Conservation (phyloP, 2,797 vertebrate species). For the Steatocranus sp. region DNA sequence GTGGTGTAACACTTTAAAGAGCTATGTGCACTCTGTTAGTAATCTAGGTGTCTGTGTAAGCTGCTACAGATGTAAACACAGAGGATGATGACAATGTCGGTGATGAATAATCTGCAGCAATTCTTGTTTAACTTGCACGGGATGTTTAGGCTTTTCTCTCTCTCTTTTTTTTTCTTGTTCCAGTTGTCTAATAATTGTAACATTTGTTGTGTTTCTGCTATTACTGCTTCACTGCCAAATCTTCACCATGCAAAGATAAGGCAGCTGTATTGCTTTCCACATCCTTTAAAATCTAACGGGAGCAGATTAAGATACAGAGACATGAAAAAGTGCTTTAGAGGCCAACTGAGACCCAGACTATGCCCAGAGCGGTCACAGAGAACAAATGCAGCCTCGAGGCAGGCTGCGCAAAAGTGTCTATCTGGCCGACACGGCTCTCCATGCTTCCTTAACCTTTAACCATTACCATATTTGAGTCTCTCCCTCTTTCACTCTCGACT, state of each 20-base stretch:
- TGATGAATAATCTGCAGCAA: slow-evolving; percentile 12
- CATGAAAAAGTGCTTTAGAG: slow-evolving; percentile 52
- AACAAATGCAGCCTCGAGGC: slow-evolving; percentile 59
- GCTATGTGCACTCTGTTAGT: slow-evolving; percentile 1
- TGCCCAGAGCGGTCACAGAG: slow-evolving; percentile 42
- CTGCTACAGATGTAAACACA: slow-evolving; percentile 18
- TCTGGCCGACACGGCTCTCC: slow-evolving; percentile 35
- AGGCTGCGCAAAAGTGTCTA: slow-evolving; percentile 41
- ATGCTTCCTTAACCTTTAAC: slow-evolving; percentile 52
- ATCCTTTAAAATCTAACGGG: slow-evolving; percentile 37
- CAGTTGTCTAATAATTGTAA: slow-evolving; percentile 12
- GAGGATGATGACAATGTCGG: not conserved
- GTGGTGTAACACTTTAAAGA: slow-evolving; percentile 10
- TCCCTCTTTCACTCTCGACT: slow-evolving; percentile 5
- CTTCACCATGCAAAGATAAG: not conserved
- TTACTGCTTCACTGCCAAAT: not conserved
- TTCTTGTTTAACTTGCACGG: slow-evolving; percentile 5
- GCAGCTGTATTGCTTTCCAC: slow-evolving; percentile 7
- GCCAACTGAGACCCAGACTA: slow-evolving; percentile 41
- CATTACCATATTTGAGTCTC: slow-evolving; percentile 37
- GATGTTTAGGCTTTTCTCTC: not conserved
- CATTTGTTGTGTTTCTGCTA: not conserved
- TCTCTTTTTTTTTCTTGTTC: not conserved
- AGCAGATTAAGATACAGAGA: slow-evolving; percentile 40
- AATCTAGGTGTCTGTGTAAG: slow-evolving; percentile 19